Conservation (phyloP, 2,113 vertebrate genomes). For the Chaenogobius annularis region DNA sequence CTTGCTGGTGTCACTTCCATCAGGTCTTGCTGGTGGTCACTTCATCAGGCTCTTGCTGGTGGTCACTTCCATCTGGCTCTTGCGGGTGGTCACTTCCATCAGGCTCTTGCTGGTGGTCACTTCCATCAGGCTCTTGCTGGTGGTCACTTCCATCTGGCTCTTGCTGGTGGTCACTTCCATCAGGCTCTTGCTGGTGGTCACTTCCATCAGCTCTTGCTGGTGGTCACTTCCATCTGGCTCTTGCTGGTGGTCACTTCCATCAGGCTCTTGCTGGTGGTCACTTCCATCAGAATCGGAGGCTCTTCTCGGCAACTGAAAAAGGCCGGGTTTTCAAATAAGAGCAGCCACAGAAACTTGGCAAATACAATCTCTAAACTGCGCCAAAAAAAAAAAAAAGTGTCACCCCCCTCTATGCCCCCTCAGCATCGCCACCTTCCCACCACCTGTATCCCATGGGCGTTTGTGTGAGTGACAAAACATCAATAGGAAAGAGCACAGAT, state of each 20-base stretch:
- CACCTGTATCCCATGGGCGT: slow-evolving; percentile 50
- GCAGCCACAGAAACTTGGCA: slow-evolving; percentile 24
- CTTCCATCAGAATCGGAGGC: slow-evolving; percentile 3
- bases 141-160: too few relatives aligned
- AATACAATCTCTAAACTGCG: slow-evolving; percentile 26
- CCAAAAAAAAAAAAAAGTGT: slow-evolving; percentile 25
- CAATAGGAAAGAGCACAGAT: slow-evolving; percentile 56
- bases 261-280: too few relatives aligned
- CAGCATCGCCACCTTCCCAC: slow-evolving; percentile 34
- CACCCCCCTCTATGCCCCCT: slow-evolving; percentile 1
- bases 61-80: slow-evolving; percentile 41
- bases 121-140: slow-evolving; percentile 11
- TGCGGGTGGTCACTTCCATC: slow-evolving; percentile 54
- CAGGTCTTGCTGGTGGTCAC: slow-evolving; percentile 56
- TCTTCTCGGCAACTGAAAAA: slow-evolving; percentile 21
- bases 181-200: too few relatives aligned
- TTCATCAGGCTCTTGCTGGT: slow-evolving; percentile 45
- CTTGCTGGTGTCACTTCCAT: slow-evolving; percentile 49
- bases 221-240: slow-evolving; percentile 36
- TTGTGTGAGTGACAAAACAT: slow-evolving; percentile 47
- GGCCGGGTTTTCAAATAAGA: slow-evolving; percentile 31
- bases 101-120: slow-evolving; percentile 55
- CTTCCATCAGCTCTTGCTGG: too few relatives aligned
- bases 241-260: slow-evolving; percentile 56
- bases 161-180: slow-evolving; percentile 56